A percentile compares a stretch with the other conserved stretches of the same genome.
Evolutionary conservation across 2,113 vertebrate genomes (phyloP).

Genomic region (Gadus chalcogrammus): DNA sequence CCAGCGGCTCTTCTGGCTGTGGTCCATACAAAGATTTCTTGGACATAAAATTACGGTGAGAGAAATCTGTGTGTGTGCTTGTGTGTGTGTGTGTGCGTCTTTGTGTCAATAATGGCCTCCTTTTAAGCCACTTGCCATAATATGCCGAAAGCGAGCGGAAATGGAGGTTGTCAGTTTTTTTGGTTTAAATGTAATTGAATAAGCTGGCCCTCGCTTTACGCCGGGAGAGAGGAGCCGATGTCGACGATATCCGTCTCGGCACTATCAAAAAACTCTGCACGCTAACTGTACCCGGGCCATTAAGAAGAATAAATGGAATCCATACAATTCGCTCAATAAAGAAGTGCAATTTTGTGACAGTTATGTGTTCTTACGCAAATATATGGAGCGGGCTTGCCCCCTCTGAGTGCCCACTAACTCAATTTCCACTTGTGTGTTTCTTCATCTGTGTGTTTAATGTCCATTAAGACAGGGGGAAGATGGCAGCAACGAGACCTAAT

Average conservation of each 20-base stretch:
- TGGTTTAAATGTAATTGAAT: slow-evolving; percentile 62
- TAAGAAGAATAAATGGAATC: slow-evolving; percentile 65
- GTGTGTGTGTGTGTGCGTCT: slow-evolving; percentile 15
- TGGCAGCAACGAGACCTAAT: slow-evolving; percentile 54
- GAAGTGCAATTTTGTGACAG: slow-evolving; percentile 70
- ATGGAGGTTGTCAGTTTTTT: slow-evolving; percentile 25
- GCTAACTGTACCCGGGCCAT: slow-evolving; percentile 54
- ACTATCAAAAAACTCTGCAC: slow-evolving; percentile 41
- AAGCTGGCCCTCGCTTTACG: slow-evolving; percentile 48
- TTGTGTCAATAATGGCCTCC: slow-evolving; percentile 48
- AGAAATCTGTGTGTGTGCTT: slow-evolving; percentile 2
- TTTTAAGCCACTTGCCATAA: slow-evolving; percentile 52
- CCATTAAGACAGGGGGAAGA: slow-evolving; percentile 67
- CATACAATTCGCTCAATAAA: slow-evolving; percentile 66
- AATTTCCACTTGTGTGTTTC: slow-evolving; percentile 64
- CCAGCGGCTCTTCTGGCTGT: not conserved
- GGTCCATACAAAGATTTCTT: slow-evolving; percentile 17
- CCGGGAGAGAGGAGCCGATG: slow-evolving; percentile 15
- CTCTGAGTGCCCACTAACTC: slow-evolving; percentile 75
- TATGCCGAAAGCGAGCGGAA: slow-evolving; percentile 55
- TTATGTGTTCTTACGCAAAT: slow-evolving; percentile 75
- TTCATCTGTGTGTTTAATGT: slow-evolving; percentile 69
- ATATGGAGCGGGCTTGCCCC: slow-evolving; percentile 54
- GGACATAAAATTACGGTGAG: slow-evolving; percentile 19
- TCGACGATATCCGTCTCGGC: slow-evolving; percentile 29